Evolutionary conservation across 2,797 vertebrate genomes (phyloP).

Genomic region (Syncerus caffer): DNA sequence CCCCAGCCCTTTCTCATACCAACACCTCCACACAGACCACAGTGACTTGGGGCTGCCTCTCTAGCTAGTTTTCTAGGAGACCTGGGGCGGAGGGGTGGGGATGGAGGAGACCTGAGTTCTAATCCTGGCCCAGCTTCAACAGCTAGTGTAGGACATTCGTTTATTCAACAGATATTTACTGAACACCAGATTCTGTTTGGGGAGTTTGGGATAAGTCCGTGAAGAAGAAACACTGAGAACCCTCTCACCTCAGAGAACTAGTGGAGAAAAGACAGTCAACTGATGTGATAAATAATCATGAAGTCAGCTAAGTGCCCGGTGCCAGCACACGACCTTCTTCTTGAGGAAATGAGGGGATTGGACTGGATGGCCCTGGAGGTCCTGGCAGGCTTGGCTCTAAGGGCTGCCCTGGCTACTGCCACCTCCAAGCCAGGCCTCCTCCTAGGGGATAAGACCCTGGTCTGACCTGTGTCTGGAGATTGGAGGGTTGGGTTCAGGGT

Average conservation of each 20-base stretch:
- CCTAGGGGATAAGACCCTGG: not conserved
- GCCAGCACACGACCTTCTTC: fast-evolving
- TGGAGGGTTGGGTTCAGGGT: not conserved
- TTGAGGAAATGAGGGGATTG: not conserved
- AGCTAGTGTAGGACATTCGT: not conserved
- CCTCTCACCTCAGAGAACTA: not conserved
- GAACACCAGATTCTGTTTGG: not conserved
- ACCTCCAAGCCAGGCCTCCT: not conserved
- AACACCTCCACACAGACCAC: too few relatives aligned
- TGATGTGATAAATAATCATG: not conserved
- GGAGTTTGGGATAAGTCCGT: not conserved
- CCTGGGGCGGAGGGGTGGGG: not conserved
- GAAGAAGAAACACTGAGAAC: not conserved
- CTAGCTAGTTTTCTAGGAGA: not conserved
- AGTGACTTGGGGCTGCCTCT: not conserved
- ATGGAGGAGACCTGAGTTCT: not conserved
- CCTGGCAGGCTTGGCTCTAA: not conserved
- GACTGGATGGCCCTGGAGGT: not conserved
- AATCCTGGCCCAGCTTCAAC: not conserved
- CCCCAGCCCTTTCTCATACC: not conserved
- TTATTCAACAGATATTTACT: not conserved
- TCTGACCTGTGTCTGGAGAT: not conserved
- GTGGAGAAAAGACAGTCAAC: not conserved
- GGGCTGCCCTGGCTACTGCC: not conserved
- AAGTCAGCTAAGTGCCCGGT: not conserved